Evolutionary conservation across 1,140 invertebrate genomes (phyloP).

Genomic region (Brachionus plicatilis): DNA sequence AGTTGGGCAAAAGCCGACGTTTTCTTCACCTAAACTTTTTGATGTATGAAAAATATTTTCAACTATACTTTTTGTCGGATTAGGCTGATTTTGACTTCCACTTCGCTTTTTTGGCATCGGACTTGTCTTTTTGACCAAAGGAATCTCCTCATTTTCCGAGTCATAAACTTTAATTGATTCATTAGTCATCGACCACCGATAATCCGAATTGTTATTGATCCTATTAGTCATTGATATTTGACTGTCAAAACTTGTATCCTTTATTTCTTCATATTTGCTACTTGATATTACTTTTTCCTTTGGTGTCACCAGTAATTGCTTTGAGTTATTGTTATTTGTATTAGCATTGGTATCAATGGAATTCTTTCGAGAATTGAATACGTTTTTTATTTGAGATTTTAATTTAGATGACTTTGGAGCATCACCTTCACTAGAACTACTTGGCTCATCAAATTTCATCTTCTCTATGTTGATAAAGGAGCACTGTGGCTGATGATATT

Average conservation of each 20-base stretch:
- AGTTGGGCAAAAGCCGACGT: neutral
- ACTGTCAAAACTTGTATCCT: constrained; percentile 27
- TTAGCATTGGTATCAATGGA: neutral
- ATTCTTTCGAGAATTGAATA: constrained; percentile 17
- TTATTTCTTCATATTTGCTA: constrained; percentile 32
- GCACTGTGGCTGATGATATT: neutral
- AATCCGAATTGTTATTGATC: neutral
- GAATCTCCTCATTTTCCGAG: constrained; percentile 28
- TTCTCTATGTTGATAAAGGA: constrained; percentile 6
- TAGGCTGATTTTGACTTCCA: neutral
- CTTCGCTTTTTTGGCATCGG: neutral
- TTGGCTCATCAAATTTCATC: neutral
- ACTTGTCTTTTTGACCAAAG: neutral
- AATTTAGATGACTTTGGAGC: neutral
- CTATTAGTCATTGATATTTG: neutral
- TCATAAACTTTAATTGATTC: neutral
- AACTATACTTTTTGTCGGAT: neutral
- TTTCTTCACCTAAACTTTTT: neutral
- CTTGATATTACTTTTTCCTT: neutral
- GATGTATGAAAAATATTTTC: neutral
- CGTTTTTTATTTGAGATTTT: neutral
- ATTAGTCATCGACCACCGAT: constrained; percentile 17
- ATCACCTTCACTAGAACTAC: neutral
- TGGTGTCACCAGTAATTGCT: neutral
- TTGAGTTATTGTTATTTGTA: neutral